Conservation (phyloP, 2,888 invertebrate genomes). For the Calephelis perditalis region DNA sequence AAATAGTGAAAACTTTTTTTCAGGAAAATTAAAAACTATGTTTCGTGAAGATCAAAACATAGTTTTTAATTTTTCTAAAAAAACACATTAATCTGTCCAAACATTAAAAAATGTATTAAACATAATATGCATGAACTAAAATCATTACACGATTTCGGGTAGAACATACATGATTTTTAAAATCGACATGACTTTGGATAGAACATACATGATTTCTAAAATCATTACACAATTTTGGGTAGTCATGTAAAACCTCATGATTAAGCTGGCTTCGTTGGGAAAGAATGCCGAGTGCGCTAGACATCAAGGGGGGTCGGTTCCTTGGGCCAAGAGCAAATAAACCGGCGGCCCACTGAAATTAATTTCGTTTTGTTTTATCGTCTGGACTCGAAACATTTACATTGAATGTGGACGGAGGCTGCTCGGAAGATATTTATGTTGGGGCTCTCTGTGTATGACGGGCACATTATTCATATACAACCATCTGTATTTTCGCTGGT, state of each 20-base stretch:
- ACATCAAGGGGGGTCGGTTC: constrained; percentile 69
- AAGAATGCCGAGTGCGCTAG: constrained; percentile 57
- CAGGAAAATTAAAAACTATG: no score
- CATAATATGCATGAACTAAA: no score
- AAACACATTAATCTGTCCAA: no score
- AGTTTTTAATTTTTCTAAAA: no score
- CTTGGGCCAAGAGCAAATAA: constrained; percentile 56
- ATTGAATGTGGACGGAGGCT: constrained; percentile 75
- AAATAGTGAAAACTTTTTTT: no score
- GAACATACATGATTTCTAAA: no score
- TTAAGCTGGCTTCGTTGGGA: constrained; percentile 51
- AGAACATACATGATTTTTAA: no score
- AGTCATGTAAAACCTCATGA: constrained; percentile 59
- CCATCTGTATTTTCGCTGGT: constrained; percentile 71
- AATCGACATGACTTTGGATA: no score
- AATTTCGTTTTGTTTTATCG: constrained; percentile 76
- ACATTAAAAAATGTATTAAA: no score
- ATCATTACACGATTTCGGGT: no score
- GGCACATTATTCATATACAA: constrained; percentile 72
- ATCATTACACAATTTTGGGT: no score
- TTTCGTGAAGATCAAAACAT: no score
- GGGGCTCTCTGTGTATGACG: constrained; percentile 69
- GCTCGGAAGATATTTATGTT: constrained; percentile 73
- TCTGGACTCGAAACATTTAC: constrained; percentile 72
- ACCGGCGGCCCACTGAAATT: constrained; percentile 71